Evolutionary conservation across 2,797 vertebrate genomes (phyloP).

Genomic region (Glossophaga mutica): DNA sequence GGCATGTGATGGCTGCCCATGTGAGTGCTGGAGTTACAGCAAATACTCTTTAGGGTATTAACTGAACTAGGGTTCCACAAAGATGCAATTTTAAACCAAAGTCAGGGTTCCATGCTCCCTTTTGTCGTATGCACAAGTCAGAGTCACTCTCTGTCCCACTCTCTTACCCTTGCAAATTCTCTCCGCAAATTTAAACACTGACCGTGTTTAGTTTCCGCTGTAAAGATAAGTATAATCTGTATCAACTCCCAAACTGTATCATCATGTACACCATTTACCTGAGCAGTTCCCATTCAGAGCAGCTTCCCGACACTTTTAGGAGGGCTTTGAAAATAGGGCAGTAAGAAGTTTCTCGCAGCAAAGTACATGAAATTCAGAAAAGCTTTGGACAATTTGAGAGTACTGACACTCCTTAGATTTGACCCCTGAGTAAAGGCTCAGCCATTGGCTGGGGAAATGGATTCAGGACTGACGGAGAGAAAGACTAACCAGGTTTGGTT

Average conservation of each 20-base stretch:
- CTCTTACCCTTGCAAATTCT: not conserved
- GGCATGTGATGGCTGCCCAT: not conserved
- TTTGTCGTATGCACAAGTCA: not conserved
- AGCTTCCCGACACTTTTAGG: not conserved
- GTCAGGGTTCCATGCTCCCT: not conserved
- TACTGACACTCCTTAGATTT: not conserved
- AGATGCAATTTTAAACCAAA: not conserved
- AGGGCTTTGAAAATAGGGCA: not conserved
- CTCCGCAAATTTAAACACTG: not conserved
- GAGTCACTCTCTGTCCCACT: not conserved
- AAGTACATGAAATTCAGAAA: conserved; percentile 11
- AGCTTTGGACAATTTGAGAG: not conserved
- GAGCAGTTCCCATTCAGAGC: not conserved
- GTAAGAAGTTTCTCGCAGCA: not conserved
- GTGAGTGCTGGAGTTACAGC: not conserved
- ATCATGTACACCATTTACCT: not conserved
- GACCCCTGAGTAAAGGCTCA: not conserved
- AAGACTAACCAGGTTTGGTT: not conserved
- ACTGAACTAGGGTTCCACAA: not conserved
- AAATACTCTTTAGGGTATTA: not conserved
- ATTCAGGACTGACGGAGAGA: not conserved
- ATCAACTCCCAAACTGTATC: not conserved
- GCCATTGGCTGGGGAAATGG: not conserved
- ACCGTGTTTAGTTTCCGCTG: not conserved
- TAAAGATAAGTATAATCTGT: not conserved